Conservation (phyloP, 2,113 vertebrate genomes). For the Colius striatus region DNA sequence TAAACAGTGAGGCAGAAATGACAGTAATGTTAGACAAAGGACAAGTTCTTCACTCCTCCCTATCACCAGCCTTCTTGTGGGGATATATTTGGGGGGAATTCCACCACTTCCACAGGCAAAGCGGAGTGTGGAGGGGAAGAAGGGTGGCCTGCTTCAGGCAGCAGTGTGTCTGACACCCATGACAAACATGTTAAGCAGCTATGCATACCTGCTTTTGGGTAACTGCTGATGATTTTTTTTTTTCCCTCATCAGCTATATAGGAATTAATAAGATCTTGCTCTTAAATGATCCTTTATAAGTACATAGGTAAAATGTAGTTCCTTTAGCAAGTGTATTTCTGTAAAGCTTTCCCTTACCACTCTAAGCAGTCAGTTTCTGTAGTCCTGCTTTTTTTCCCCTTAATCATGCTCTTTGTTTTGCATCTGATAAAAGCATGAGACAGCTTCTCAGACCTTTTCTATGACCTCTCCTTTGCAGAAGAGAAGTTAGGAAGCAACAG, state of each 20-base stretch:
- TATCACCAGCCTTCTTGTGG: neutral
- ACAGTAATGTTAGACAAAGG: neutral
- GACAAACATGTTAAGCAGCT: neutral
- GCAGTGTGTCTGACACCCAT: neutral
- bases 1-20: neutral
- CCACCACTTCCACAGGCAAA: neutral
- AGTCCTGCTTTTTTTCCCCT: neutral
- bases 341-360: neutral
- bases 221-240: neutral
- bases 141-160: neutral
- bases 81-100: neutral
- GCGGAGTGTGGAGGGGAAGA: neutral
- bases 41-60: neutral
- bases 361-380: neutral
- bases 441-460: neutral
- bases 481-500: neutral
- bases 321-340: neutral
- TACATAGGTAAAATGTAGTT: neutral
- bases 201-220: neutral
- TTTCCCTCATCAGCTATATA: neutral
- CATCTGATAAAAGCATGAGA: neutral
- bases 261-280: neutral
- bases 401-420: neutral
- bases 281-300: neutral
- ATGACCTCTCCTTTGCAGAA: neutral